Evolutionary conservation across 2,888 invertebrate genomes (phyloP), one percentile per base, ranked within the genome.

Genomic region (Clostera curtula): DNA sequence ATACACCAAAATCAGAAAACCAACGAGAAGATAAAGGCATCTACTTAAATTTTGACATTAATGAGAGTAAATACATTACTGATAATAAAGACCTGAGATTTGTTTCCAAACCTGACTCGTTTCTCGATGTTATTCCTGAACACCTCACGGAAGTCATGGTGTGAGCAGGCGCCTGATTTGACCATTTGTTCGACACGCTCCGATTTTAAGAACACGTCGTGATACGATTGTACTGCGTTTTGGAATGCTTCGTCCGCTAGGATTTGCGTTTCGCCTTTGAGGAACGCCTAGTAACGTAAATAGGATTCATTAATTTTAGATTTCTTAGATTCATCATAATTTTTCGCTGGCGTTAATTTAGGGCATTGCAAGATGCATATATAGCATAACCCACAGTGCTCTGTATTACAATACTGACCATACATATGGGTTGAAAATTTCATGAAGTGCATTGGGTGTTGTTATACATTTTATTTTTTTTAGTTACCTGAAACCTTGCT

Each of bases 181-280:
- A 99, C 98, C 94, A 99, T 97, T 77, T 95, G 94, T 40, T 92
- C 88, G 21, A 98, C 96, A 43, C 99, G 88, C 68, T 99, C 99
- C 16, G 97, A 98, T 72, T 96, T 96, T 20, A 99, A 87, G 83
- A 99, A 99, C 38, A 98, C 96, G 70, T 97, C 97, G 66, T 89
- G 91, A 80, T 95, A 96, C 57, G 95, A 96, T 75, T 98, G 97
- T 28, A 99, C 96, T 17, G 98, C 98, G 76, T 98, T 98, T 67
- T 96, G 97, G 77, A 99, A 99, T 28, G 99, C 99, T 76, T 97
- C 97, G 69, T 97, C 97, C 5, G 97, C 95, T 84, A 96, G 90
- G 57, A 97, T 97, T 79, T 96, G 96, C n/a, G 97, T 97, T 79
- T 99, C 98, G 23, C 98, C 98, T 84, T 96, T 97, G 36, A 99